These are phyloP conservation scores for Nematolebias whitei DNA, from an alignment of 2,113 vertebrate species.

Conservation along the genomic window DNA sequence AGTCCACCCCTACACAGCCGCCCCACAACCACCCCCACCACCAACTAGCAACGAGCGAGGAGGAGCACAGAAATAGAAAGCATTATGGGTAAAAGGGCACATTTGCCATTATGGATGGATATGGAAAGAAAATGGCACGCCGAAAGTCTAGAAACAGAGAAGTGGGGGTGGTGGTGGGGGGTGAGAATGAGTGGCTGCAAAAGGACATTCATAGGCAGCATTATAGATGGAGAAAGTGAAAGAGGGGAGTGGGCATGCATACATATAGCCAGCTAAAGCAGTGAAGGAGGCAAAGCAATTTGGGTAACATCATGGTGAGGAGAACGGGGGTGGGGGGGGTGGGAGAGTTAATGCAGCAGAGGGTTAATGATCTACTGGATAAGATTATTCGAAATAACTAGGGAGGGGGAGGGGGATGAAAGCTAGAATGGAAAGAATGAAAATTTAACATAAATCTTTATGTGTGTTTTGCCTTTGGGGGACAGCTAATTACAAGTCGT, in stretches of 20 bases:
- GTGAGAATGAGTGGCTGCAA: constrained; percentile 39
- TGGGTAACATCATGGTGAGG: constrained; percentile 48
- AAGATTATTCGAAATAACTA: constrained; percentile 52
- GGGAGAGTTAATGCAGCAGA: constrained; percentile 32
- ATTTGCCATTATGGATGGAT: constrained; percentile 63
- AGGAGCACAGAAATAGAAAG: constrained; percentile 79
- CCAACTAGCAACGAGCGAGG: constrained; percentile 75
- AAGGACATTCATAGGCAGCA: constrained; percentile 53
- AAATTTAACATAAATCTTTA: constrained; percentile 44
- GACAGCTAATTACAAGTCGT: constrained; percentile 64
- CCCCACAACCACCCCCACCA: constrained; percentile 23
- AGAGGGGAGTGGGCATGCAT: constrained; percentile 56
- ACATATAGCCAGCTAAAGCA: constrained; percentile 44
- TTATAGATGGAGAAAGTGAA: constrained; percentile 54
- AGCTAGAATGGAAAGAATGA: constrained; percentile 29
- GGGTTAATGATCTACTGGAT: constrained; percentile 61
- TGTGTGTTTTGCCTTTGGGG: constrained; percentile 48
- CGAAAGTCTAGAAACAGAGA: constrained; percentile 13
- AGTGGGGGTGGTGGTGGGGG: neutral
- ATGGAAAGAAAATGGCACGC: constrained; percentile 35
- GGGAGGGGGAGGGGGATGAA: constrained; percentile 25
- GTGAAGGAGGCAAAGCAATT: constrained; percentile 47
- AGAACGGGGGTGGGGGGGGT: constrained; percentile 15
- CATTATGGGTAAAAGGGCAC: constrained; percentile 72
- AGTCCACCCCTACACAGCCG: constrained; percentile 76